phyloP scores from a whole-genome alignment of 1,140 invertebrate genomes.

The Zaprionus capensis region DNA sequence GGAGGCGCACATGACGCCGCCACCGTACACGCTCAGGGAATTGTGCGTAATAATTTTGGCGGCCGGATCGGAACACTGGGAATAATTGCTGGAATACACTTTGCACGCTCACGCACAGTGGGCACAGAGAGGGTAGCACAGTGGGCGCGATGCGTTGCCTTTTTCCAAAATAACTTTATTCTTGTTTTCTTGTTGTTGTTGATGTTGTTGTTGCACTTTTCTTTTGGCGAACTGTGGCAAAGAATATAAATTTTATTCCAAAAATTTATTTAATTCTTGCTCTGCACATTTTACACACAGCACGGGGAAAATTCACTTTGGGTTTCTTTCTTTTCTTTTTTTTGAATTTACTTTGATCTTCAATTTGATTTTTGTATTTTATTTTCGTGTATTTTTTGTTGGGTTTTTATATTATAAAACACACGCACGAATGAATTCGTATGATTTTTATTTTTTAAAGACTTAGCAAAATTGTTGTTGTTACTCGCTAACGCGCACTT shows the following conservation, averaged over 20 bases:
- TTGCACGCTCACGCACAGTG: constrained; percentile 47
- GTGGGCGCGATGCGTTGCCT: constrained; percentile 12
- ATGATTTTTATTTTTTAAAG: constrained; percentile 30
- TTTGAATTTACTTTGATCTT: constrained; percentile 22
- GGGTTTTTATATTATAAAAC: constrained; percentile 20
- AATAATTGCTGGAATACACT: constrained; percentile 79
- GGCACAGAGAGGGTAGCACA: constrained; percentile 24
- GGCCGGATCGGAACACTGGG: constrained; percentile 81
- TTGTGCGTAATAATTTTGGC: constrained; percentile 85
- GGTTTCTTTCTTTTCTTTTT: constrained; percentile 37
- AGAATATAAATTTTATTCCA: constrained; percentile 23
- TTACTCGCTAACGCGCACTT: constrained; percentile 45
- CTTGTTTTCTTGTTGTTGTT: neutral
- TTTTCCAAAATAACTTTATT: too few relatives aligned
- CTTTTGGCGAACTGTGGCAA: constrained; percentile 11
- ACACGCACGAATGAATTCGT: constrained; percentile 34
- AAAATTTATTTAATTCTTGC: constrained; percentile 31
- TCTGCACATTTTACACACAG: constrained; percentile 48
- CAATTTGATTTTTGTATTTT: constrained; percentile 34
- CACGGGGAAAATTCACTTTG: constrained; percentile 41
- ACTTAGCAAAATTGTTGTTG: constrained; percentile 26
- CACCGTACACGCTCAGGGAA: constrained; percentile 84
- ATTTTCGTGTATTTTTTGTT: constrained; percentile 25
- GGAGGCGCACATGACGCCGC: constrained; percentile 84
- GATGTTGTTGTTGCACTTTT: constrained; percentile 1